Evolutionary conservation across 2,113 vertebrate species (phyloP).

Genomic region (Hucho hucho): DNA sequence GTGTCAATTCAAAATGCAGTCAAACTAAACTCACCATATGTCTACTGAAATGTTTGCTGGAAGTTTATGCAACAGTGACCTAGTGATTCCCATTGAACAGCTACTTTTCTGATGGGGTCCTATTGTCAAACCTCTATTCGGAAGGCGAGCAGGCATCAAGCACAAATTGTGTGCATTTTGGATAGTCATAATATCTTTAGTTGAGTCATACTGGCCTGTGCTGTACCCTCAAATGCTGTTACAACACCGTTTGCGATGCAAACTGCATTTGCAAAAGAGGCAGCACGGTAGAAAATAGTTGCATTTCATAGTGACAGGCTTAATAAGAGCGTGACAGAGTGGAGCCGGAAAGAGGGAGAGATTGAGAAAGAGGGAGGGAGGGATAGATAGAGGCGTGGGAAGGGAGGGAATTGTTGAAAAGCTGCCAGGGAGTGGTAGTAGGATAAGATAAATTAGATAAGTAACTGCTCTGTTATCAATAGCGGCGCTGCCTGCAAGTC

Average conservation of each 20-base stretch:
- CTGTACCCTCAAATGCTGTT: neutral
- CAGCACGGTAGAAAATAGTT: conserved; percentile 41
- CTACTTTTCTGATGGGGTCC: too few relatives aligned
- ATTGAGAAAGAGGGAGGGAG: neutral
- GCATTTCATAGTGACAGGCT: conserved; percentile 10
- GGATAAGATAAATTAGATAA: conserved; percentile 11
- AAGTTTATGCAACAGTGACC: neutral
- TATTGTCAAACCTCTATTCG: neutral
- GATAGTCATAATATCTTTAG: too few relatives aligned
- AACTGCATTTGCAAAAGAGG: conserved; percentile 32
- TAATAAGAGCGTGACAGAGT: neutral
- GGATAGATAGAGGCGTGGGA: neutral
- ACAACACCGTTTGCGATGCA: conserved; percentile 9
- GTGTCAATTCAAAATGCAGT: neutral
- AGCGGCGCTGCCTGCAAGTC: neutral
- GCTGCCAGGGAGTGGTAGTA: neutral
- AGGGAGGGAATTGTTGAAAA: neutral
- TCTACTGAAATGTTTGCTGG: neutral
- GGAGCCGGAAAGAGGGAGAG: neutral
- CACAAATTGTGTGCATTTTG: neutral
- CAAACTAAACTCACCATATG: neutral
- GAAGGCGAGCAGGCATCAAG: neutral
- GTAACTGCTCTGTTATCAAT: neutral
- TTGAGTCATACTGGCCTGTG: neutral
- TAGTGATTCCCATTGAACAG: neutral